Conservation (phyloP, 2,797 vertebrate species). For the Sebastiscus tertius region DNA sequence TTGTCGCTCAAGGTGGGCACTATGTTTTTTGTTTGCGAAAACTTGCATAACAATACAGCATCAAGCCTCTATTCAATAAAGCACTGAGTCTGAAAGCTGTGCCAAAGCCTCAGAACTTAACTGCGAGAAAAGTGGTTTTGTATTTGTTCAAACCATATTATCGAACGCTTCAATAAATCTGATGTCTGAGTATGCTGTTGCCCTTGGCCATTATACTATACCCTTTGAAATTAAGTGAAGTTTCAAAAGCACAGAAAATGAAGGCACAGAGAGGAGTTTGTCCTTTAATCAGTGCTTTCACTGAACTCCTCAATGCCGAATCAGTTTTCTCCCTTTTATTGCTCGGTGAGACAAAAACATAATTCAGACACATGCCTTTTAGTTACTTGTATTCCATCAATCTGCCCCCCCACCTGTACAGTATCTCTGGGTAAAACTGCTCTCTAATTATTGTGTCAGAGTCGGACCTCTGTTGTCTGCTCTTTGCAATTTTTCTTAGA, state of each 20-base stretch:
- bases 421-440: constrained; percentile 23
- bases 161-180: constrained; percentile 55
- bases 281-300: constrained; percentile 67
- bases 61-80: constrained; percentile 19
- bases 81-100: constrained; percentile 33
- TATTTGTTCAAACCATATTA: constrained; percentile 56
- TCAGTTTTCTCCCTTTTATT: constrained; percentile 47
- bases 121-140: constrained; percentile 54
- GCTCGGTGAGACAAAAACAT: constrained; percentile 54
- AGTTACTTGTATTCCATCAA: constrained; percentile 33
- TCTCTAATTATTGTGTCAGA: constrained; percentile 51
- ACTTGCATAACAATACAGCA: constrained; percentile 26
- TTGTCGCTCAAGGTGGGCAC: constrained; percentile 1
- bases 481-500: background rate
- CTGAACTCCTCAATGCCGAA: constrained; percentile 54
- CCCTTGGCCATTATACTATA: constrained; percentile 69
- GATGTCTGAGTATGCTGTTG: constrained; percentile 59
- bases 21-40: constrained; percentile 12
- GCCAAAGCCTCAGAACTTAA: constrained; percentile 45
- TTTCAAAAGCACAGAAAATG: constrained; percentile 63
- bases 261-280: constrained; percentile 52
- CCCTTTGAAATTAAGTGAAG: constrained; percentile 66
- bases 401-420: constrained; percentile 25
- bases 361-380: constrained; percentile 60
- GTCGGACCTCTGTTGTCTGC: constrained; percentile 15